These are phyloP conservation scores for Coronaproctus castanopsis DNA, from an alignment of 2,888 invertebrate genomes.

Conservation along the genomic window DNA sequence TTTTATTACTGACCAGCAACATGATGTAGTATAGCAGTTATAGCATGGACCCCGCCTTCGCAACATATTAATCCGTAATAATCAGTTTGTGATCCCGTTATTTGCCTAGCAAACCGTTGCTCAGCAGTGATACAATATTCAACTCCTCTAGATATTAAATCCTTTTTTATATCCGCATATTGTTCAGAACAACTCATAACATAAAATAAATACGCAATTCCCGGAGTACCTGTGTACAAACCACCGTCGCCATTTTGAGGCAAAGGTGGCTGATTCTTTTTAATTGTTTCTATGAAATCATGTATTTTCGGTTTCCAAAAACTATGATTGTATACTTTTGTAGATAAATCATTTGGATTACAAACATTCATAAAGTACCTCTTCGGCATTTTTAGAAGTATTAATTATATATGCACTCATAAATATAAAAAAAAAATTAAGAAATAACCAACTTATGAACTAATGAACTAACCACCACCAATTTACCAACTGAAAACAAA, in stretches of 20 bases:
- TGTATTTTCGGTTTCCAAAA: conserved; percentile 13
- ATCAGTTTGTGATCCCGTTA: conserved; percentile 31
- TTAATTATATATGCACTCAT: too few species aligned
- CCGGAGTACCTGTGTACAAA: conserved; percentile 45
- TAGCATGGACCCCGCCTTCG: conserved; percentile 52
- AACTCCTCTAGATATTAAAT: conserved; percentile 36
- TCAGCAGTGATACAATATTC: conserved; percentile 43
- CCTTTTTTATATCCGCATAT: conserved; percentile 28
- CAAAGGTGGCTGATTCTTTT: conserved; percentile 24
- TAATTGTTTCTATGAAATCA: conserved; percentile 21
- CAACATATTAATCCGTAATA: conserved; percentile 56
- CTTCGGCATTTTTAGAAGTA: conserved; percentile 4
- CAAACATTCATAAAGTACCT: conserved; percentile 1
- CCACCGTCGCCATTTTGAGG: conserved; percentile 34
- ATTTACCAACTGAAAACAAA: too few species aligned
- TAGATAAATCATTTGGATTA: background rate
- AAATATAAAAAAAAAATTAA: too few species aligned
- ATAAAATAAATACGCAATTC: conserved; percentile 57
- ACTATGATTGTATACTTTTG: background rate
- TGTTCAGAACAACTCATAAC: conserved; percentile 37
- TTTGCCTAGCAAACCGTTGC: conserved; percentile 30
- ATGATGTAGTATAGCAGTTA: conserved; percentile 42
- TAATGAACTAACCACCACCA: too few species aligned
- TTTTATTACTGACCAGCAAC: conserved; percentile 27
- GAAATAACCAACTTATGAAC: too few species aligned